phyloP scores from a whole-genome alignment of 2,113 vertebrate genomes.

The Larimichthys crocea region DNA sequence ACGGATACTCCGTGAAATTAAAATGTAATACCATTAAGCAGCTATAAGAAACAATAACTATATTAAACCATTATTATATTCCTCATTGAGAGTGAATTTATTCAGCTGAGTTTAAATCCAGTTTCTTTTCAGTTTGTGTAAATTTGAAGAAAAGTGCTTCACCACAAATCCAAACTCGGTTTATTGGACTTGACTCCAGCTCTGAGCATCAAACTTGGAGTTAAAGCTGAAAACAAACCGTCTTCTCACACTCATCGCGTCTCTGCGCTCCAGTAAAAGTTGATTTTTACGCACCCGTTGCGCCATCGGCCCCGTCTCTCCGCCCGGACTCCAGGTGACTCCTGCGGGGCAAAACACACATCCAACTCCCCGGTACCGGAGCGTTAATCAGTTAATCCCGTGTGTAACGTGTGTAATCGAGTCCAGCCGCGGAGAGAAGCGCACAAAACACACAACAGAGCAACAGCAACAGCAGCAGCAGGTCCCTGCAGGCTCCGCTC shows the following conservation, averaged over 20 bases:
- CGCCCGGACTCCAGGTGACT: slow-evolving; percentile 88
- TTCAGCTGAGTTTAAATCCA: neutral
- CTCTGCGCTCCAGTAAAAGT: slow-evolving; percentile 56
- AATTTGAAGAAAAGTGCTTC: neutral
- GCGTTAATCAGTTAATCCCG: slow-evolving; percentile 79
- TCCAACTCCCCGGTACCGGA: slow-evolving; percentile 83
- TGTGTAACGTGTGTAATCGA: neutral
- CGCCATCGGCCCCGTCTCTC: slow-evolving; percentile 91
- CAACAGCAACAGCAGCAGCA: neutral
- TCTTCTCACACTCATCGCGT: neutral
- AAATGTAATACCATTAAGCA: neutral
- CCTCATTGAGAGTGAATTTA: neutral
- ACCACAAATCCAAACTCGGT: neutral
- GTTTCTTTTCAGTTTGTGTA: neutral
- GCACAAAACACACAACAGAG: slow-evolving; percentile 48
- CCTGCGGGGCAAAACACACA: slow-evolving; percentile 87
- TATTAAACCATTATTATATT: neutral
- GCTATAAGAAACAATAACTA: neutral
- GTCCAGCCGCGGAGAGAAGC: neutral
- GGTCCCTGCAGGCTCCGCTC: slow-evolving; percentile 11
- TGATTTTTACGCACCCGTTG: slow-evolving; percentile 94
- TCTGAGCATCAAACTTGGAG: neutral
- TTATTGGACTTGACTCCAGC: neutral
- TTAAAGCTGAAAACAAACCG: too few relatives aligned
- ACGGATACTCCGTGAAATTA: too few relatives aligned